These are phyloP conservation scores for Andricus quercusramuli DNA, from an alignment of 2,888 invertebrate species.

Conservation along the genomic window DNA sequence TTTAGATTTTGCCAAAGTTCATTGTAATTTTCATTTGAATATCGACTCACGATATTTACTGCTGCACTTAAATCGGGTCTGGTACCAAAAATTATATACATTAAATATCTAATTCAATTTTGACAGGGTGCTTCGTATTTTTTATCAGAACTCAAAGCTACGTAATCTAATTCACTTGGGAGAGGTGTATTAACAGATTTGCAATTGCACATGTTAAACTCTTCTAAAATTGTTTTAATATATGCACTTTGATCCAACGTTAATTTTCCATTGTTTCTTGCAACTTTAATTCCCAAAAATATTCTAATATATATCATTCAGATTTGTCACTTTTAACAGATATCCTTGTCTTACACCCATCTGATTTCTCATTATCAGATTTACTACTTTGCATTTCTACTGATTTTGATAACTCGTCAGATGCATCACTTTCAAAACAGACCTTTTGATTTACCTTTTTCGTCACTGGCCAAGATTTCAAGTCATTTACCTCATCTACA, in stretches of 20 bases:
- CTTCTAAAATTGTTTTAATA: too few species aligned
- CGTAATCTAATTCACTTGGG: conserved; percentile 17
- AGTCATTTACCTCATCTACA: background rate
- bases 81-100: conserved; percentile 49
- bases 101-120: conserved; percentile 48
- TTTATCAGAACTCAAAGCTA: background rate
- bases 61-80: conserved; percentile 44
- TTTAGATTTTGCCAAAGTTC: too few species aligned
- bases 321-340: background rate
- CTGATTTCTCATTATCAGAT: too few species aligned
- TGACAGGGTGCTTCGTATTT: conserved; percentile 39
- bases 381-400: too few species aligned
- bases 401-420: too few species aligned
- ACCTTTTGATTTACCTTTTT: too few species aligned
- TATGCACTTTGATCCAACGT: too few species aligned
- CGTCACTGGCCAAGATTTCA: background rate
- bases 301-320: too few species aligned
- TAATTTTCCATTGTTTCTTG: too few species aligned
- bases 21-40: conserved; percentile 42
- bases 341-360: background rate
- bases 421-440: too few species aligned
- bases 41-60: conserved; percentile 48
- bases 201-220: too few species aligned
- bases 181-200: conserved; percentile 25
- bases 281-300: too few species aligned